These are phyloP conservation scores for Steatocranus sp. DNA, from an alignment of 2,797 vertebrate species.

Conservation along the genomic window DNA sequence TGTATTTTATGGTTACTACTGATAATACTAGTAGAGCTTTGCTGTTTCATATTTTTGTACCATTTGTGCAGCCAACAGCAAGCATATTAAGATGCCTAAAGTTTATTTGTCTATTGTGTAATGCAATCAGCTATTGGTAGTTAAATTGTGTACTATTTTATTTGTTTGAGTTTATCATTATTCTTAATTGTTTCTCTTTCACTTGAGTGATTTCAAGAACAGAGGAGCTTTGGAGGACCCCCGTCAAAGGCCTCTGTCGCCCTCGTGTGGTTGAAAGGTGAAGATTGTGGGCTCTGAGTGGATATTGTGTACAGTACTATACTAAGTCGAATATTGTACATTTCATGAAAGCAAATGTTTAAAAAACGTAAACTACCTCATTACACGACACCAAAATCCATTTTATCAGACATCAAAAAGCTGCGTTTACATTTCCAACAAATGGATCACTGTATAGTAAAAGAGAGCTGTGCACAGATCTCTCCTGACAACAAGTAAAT, in stretches of 20 bases:
- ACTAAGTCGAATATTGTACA: not conserved
- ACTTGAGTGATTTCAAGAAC: not conserved
- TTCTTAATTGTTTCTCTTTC: not conserved
- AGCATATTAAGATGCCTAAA: not conserved
- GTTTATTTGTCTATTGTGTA: not conserved
- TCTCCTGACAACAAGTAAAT: not conserved
- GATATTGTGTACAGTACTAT: not conserved
- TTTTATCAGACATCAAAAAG: not conserved
- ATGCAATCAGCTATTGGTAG: not conserved
- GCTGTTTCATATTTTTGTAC: not conserved
- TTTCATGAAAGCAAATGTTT: not conserved
- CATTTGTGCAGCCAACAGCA: not conserved
- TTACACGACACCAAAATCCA: not conserved
- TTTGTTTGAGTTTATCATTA: not conserved
- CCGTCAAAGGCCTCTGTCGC: not conserved
- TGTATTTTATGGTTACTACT: not conserved
- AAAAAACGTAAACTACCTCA: not conserved
- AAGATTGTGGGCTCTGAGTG: not conserved
- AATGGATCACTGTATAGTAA: not conserved
- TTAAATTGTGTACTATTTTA: rapidly evolving
- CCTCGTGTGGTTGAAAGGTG: not conserved
- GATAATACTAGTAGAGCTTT: rapidly evolving
- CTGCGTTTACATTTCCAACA: not conserved
- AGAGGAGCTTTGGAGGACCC: not conserved
- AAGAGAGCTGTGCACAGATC: not conserved